Evolutionary conservation across 2,888 invertebrate species (phyloP), one percentile per base, ranked within the genome.

Genomic region (Chaitophorus viminalis): DNA sequence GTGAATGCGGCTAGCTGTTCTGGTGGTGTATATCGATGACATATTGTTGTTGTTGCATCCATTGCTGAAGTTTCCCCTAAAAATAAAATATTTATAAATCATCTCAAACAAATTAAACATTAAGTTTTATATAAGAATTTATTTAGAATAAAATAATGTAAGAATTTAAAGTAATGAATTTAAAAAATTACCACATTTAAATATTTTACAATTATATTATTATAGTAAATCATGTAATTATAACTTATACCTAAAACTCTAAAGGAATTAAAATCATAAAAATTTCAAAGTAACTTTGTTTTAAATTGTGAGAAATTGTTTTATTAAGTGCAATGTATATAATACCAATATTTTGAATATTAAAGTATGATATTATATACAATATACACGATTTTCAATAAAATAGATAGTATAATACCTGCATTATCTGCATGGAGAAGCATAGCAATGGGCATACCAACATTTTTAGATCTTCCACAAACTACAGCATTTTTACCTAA

Each of bases 401-500:
- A 21, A 36, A 82, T 88, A 68, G 39, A 85, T n/a, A 31, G 14
- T 33, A 74, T 25, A 31, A 92, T 92, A 76, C 94, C 88, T 78
- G 82, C 83, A 88, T 89, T 89, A 92, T 96, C 96, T 5, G 96
- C 94, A 91, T 96, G 96, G 82, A 98, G 92, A 90, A 97, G 92
- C 93, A 98, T 94, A 0, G 97, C 96, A 89, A 97, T 95, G 0
- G 98, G 98, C 92, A 98, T 93, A 0, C 98, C 97, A 36, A 98
- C 97, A 92, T 98, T 96, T 91, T 98, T 98, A 0, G 98, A 98
- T 85, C 98, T 93, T 1, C 98, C 98, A 89, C 96, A 94, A 0
- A 98, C 95, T 0, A 98, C 97, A 9, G 96, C 96, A 91, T 96
- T 97, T 90, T 96, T 96, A 1, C 97, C 97, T 90, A 94, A 94